Percentiles rank a stretch among this genome's conserved stretches.
These are phyloP conservation scores for Trinectes maculatus DNA, from an alignment of 2,113 vertebrate species.

Conservation along the genomic window DNA sequence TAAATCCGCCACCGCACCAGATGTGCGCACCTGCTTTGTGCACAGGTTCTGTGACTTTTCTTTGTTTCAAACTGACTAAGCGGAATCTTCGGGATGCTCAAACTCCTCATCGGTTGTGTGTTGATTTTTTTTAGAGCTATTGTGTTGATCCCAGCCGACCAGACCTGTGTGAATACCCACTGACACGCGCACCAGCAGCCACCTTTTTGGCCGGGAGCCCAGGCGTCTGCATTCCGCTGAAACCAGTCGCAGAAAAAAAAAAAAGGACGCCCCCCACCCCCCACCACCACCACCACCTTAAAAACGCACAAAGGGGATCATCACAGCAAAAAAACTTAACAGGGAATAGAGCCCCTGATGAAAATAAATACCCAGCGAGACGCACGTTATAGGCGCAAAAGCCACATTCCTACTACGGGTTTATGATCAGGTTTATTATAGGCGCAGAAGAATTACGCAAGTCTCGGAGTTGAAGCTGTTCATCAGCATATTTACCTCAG, in stretches of 20 bases:
- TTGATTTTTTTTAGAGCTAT: conserved; percentile 35
- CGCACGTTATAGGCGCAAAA: conserved; percentile 10
- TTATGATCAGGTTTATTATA: conserved; percentile 25
- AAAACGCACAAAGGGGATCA: conserved; percentile 73
- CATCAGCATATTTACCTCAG: conserved; percentile 37
- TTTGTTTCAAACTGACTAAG: conserved; percentile 70
- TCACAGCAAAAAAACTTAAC: conserved; percentile 73
- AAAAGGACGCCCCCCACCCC: conserved; percentile 1
- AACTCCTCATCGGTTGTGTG: conserved; percentile 14
- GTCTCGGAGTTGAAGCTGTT: conserved; percentile 32
- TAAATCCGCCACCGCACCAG: conserved; percentile 47
- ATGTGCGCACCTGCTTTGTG: conserved; percentile 7
- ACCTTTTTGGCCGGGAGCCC: conserved; percentile 75
- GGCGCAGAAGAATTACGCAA: conserved; percentile 33
- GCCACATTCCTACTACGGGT: conserved; percentile 5
- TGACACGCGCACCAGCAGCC: conserved; percentile 72
- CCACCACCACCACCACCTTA: neutral
- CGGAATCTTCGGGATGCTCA: conserved; percentile 30
- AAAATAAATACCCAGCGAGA: conserved; percentile 10
- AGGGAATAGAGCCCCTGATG: conserved; percentile 19
- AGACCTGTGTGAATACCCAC: conserved; percentile 46
- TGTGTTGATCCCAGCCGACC: conserved; percentile 8
- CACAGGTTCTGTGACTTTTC: conserved; percentile 64
- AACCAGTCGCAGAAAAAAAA: conserved; percentile 54
- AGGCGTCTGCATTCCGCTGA: conserved; percentile 77